Percentiles rank a stretch among this genome's conserved stretches.
These are phyloP conservation scores for Benitochromis conjunctus DNA, from an alignment of 2,113 vertebrate species.

Conservation along the genomic window DNA sequence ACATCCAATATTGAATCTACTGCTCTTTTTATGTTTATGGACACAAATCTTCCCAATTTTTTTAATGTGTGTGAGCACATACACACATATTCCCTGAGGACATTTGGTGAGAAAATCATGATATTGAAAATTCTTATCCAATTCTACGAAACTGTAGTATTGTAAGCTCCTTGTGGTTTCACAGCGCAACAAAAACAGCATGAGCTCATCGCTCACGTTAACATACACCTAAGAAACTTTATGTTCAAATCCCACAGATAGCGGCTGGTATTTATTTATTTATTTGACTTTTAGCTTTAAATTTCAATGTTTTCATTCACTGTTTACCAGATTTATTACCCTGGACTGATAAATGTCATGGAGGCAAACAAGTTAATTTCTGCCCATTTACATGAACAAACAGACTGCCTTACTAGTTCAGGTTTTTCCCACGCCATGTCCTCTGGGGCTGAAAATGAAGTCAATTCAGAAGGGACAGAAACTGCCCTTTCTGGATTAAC, in stretches of 20 bases:
- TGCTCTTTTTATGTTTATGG: neutral
- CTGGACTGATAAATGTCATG: neutral
- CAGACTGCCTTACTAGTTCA: neutral
- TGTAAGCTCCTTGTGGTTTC: neutral
- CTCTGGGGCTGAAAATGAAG: neutral
- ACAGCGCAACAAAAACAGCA: neutral
- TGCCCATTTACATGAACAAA: neutral
- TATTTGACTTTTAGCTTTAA: neutral
- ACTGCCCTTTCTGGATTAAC: neutral
- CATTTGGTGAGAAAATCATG: neutral
- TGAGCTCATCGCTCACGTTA: neutral
- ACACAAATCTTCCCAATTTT: neutral
- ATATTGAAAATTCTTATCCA: neutral
- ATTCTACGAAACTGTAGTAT: neutral
- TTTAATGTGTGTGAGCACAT: neutral
- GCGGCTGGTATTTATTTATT: neutral
- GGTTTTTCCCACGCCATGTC: neutral
- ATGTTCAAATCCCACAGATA: neutral
- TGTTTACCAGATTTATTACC: neutral
- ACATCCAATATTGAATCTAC: neutral
- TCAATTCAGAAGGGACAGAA: neutral
- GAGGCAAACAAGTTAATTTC: neutral
- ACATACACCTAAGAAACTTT: neutral
- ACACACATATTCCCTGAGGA: neutral
- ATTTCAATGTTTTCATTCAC: neutral